Evolutionary conservation across 2,113 vertebrate species (phyloP).

Genomic region (Ceyx cyanopectus): DNA sequence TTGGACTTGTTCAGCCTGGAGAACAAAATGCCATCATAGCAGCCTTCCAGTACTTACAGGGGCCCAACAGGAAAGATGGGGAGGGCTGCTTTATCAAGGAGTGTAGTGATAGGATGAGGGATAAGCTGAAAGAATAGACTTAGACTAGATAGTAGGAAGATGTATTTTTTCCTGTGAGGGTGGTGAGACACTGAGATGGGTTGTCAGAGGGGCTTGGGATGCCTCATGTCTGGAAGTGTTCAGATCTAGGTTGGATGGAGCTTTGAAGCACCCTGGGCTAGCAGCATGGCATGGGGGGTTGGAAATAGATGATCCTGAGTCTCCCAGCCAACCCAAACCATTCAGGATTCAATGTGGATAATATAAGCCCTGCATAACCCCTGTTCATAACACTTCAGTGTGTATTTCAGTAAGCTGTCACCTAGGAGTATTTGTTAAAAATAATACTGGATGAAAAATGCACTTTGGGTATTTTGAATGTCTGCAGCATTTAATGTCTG

Average conservation of each 20-base stretch:
- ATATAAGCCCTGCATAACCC: not conserved
- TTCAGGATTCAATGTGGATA: not conserved
- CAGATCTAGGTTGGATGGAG: not conserved
- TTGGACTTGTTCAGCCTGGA: not conserved
- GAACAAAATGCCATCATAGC: not conserved
- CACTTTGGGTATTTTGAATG: constrained; percentile 33
- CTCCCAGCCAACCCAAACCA: not conserved
- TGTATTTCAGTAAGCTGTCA: not conserved
- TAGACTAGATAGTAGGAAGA: not conserved
- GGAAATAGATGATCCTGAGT: not conserved
- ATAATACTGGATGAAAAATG: constrained; percentile 52
- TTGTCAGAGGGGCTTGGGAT: not conserved
- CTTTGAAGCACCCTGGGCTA: not conserved
- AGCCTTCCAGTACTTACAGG: not conserved
- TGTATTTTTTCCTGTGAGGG: not conserved
- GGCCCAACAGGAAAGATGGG: not conserved
- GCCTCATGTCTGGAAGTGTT: not conserved
- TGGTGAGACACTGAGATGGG: not conserved
- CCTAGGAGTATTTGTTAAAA: no score
- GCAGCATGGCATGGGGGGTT: not conserved
- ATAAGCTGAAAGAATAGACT: not conserved
- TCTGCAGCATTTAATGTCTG: constrained; percentile 53
- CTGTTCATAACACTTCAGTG: not conserved
- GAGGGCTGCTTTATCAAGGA: no score
- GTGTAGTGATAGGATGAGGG: not conserved